phyloP scores from a whole-genome alignment of 2,113 vertebrate species.

The Balaenoptera acutorostrata region DNA sequence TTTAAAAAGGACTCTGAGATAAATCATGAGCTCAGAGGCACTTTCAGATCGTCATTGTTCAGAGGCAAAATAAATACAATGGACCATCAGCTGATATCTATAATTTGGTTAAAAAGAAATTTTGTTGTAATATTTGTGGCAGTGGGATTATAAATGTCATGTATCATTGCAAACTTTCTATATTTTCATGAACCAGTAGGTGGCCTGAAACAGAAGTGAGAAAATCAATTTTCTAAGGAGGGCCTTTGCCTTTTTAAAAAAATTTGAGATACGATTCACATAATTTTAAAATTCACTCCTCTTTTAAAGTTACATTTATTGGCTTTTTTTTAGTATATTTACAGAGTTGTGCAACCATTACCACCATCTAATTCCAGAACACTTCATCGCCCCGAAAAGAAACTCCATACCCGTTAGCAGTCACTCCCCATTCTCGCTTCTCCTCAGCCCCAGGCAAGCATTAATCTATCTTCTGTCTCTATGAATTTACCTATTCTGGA shows the following conservation, averaged over 20 bases:
- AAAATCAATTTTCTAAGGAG: not conserved
- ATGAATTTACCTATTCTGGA: not conserved
- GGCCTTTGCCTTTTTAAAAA: not conserved
- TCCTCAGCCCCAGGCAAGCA: not conserved
- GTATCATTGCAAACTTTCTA: not conserved
- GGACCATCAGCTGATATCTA: not conserved
- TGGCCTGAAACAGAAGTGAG: not conserved
- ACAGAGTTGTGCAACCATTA: not conserved
- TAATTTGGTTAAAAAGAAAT: constrained; percentile 15
- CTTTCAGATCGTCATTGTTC: constrained; percentile 26
- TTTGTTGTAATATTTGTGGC: not conserved
- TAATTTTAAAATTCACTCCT: not conserved
- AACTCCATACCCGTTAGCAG: not conserved
- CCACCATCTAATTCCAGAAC: not conserved
- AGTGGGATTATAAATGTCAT: not conserved
- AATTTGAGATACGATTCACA: not conserved
- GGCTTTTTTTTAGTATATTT: not conserved
- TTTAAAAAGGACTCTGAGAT: not conserved
- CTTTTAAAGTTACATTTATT: not conserved
- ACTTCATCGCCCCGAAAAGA: not conserved
- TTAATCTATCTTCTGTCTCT: not conserved
- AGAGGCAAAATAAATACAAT: constrained; percentile 25
- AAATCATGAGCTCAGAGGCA: constrained; percentile 8
- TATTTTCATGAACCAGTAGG: not conserved
- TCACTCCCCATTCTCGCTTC: not conserved